Evolutionary conservation across 92 coral and sea anemone genomes (phyloP), one percentile per base, ranked within the genome.

Genomic region (Paramuricea clavata): DNA sequence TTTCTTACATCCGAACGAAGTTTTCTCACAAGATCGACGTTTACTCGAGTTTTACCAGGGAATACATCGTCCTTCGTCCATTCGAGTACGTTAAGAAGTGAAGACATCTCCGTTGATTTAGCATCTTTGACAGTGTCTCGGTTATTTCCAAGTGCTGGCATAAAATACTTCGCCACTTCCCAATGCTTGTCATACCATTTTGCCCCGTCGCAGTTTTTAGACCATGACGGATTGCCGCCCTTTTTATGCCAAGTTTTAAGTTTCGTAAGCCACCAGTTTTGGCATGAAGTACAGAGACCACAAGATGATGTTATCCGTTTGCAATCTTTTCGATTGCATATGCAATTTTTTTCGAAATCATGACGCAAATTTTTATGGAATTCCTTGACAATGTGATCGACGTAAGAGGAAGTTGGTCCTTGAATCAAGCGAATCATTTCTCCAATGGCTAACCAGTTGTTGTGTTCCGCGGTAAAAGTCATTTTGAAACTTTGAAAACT

Each of bases 111-210:
- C 15, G 89, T 85, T 15, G 89, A 74, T 2, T 7, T 17, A 0
- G 89, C 83, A 76, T 85, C 83, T 39, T 36, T 74, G 16, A 85
- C 83, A 67, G 68, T 81, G 17, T 44, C 50, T 30, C 68, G 61
- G 12, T 54, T 47, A 42, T 79, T 32, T 8, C 89, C 89, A 50
- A 85, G 89, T 27, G 89, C 30, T 41, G 89, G 32, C 89, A 85
- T 85, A 28, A 74, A 83, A 25, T 30, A 25, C 35, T 71, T 83
- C 21, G 88, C 81, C 6, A 83, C 88, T 67, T 83, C 88, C 89
- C 89, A 85, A 13, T 47, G 19, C 13, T 8, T 15, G 19, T 47
- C 54, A 15, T 47, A 47, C 54, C 54, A 47, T 47, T 47, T 47
- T 47, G 2, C 54, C 54, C 54, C 54, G 54, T 47, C 19, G 10